Conservation (phyloP, 2,888 invertebrate species). For the Drosophila meridionalis region DNA sequence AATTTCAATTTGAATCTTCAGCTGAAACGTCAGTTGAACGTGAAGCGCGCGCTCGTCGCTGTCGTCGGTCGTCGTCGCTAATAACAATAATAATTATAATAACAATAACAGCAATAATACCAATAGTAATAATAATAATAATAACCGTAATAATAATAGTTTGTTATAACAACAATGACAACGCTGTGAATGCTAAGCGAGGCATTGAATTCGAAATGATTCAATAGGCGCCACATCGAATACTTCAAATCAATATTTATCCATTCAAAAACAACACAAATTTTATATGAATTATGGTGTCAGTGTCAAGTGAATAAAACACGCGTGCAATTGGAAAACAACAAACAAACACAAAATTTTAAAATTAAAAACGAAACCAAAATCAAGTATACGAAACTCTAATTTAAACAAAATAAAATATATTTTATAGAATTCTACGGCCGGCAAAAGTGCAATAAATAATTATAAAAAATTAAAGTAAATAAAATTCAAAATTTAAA, state of each 20-base stretch:
- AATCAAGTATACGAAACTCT: conserved; percentile 58
- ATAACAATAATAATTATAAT: conserved; percentile 63
- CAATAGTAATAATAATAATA: conserved; percentile 45
- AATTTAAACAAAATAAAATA: conserved; percentile 12
- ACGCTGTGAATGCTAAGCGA: conserved; percentile 53
- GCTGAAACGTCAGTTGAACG: conserved; percentile 42
- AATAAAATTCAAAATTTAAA: not conserved
- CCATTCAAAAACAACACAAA: conserved; percentile 31
- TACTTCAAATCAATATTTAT: conserved; percentile 41
- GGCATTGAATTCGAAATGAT: conserved; percentile 47
- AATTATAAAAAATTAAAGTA: conserved; percentile 1
- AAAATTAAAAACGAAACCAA: conserved; percentile 45
- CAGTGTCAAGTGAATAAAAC: conserved; percentile 53
- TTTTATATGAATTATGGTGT: conserved; percentile 13
- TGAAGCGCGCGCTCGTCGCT: conserved; percentile 61
- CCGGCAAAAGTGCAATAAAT: conserved; percentile 67
- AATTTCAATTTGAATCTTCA: conserved; percentile 34
- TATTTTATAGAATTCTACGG: conserved; percentile 39
- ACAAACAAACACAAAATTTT: not conserved
- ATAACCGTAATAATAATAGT: conserved; percentile 60
- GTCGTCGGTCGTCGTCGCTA: conserved; percentile 68
- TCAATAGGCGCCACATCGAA: conserved; percentile 53
- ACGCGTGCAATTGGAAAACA: conserved; percentile 56
- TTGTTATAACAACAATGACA: conserved; percentile 59
- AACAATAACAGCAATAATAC: conserved; percentile 62